Conservation (phyloP, 2,113 vertebrate genomes). For the Jacana jacana region DNA sequence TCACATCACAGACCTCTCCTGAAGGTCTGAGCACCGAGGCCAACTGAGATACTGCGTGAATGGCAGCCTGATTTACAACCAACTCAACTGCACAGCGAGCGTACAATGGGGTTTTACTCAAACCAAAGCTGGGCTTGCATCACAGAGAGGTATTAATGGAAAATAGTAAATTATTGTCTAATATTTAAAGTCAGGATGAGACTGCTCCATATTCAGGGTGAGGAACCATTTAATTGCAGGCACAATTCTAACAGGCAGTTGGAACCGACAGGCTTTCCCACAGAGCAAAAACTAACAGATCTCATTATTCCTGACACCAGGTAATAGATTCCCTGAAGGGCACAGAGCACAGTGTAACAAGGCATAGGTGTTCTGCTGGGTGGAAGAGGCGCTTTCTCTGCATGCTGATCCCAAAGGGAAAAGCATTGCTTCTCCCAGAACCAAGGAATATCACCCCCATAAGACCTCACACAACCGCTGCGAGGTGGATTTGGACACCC, state of each 20-base stretch:
- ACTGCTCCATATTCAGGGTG: not conserved
- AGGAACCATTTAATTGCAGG: slow-evolving; percentile 11
- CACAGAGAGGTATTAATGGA: not conserved
- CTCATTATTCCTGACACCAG: not conserved
- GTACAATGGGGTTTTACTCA: not conserved
- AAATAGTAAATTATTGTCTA: not conserved
- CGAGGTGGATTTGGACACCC: rapidly evolving
- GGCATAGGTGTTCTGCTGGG: not conserved
- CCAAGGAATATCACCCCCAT: not conserved
- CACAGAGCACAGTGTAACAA: not conserved
- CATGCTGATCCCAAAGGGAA: rapidly evolving
- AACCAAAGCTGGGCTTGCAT: not conserved
- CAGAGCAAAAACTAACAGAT: not conserved
- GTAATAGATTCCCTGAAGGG: not conserved
- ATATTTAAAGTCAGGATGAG: not conserved
- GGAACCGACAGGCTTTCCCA: not conserved
- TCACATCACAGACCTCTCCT: not conserved
- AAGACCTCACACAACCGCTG: not conserved
- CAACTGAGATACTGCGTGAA: not conserved
- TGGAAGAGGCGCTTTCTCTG: not conserved
- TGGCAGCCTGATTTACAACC: not conserved
- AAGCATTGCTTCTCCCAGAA: not conserved
- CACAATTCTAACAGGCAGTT: not conserved
- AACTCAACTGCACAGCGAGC: not conserved
- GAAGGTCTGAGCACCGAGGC: not conserved